These are phyloP conservation scores for Sebastes steindachneri DNA, from an alignment of 2,797 vertebrate genomes.

Conservation along the genomic window DNA sequence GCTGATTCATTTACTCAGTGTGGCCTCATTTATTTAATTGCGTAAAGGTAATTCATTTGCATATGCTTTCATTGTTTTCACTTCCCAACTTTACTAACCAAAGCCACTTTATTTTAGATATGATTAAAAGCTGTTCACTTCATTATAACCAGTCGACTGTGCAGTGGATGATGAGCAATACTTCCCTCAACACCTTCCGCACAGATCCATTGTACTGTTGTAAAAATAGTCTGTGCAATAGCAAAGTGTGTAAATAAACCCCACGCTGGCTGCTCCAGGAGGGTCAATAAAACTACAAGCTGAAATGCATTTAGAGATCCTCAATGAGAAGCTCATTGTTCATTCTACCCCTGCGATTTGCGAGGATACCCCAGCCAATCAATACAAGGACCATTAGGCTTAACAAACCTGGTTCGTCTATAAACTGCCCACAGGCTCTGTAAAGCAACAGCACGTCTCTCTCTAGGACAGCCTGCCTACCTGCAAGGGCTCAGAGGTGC, in stretches of 20 bases:
- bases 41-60: constrained; percentile 34
- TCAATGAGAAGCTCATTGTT: constrained; percentile 72
- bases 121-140: constrained; percentile 26
- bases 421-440: constrained; percentile 65
- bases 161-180: background rate
- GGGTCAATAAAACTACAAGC: constrained; percentile 77
- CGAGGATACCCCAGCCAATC: constrained; percentile 75
- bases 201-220: constrained; percentile 52
- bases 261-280: constrained; percentile 43
- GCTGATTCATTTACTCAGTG: constrained; percentile 49
- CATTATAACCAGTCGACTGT: constrained; percentile 30
- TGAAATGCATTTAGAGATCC: constrained; percentile 73
- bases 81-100: constrained; percentile 18
- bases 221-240: constrained; percentile 59
- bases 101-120: constrained; percentile 3
- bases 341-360: constrained; percentile 68
- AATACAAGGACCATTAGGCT: constrained; percentile 84
- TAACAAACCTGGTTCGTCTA: constrained; percentile 80
- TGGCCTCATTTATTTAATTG: constrained; percentile 46
- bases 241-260: constrained; percentile 73
- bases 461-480: constrained; percentile 34
- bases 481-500: constrained; percentile 18
- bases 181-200: constrained; percentile 27
- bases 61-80: constrained; percentile 43
- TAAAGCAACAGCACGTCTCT: constrained; percentile 40